A percentile compares a stretch with the other conserved stretches of the same genome.
Conservation (phyloP, 2,797 vertebrate genomes). For the Dipus sagitta region DNA sequence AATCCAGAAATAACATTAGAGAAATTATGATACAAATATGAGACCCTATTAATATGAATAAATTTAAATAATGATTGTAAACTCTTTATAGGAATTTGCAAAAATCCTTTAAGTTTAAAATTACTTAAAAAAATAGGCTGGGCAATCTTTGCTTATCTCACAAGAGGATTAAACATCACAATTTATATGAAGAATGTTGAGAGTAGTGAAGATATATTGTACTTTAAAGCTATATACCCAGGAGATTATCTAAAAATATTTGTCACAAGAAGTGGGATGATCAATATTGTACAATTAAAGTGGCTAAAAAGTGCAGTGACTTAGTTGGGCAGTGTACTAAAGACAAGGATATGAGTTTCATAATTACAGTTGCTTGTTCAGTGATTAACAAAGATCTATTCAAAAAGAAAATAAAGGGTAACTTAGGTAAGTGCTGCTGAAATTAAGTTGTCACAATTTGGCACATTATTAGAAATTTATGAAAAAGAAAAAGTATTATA, state of each 20-base stretch:
- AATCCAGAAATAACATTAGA: conserved; percentile 8
- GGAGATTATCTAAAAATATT: conserved; percentile 7
- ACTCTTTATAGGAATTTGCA: not conserved
- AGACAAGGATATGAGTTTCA: not conserved
- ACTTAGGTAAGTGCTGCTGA: not conserved
- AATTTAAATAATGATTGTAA: not conserved
- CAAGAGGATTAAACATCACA: conserved; percentile 14
- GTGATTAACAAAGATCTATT: not conserved
- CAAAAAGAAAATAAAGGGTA: not conserved
- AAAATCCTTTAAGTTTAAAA: not conserved
- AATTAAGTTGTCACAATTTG: conserved; percentile 26
- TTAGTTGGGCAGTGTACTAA: not conserved
- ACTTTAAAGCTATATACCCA: not conserved
- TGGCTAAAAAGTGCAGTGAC: not conserved
- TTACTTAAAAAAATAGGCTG: not conserved
- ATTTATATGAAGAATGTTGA: not conserved
- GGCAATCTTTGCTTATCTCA: not conserved
- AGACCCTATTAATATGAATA: not conserved
- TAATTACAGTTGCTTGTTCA: not conserved
- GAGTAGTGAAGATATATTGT: conserved; percentile 20
- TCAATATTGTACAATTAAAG: not conserved
- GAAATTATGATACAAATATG: not conserved
- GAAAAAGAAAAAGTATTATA: not conserved
- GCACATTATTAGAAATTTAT: conserved; percentile 54
- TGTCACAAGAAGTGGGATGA: conserved; percentile 37